These are phyloP conservation scores for Odontothrips loti DNA, from an alignment of 2,888 invertebrate genomes.

Conservation along the genomic window DNA sequence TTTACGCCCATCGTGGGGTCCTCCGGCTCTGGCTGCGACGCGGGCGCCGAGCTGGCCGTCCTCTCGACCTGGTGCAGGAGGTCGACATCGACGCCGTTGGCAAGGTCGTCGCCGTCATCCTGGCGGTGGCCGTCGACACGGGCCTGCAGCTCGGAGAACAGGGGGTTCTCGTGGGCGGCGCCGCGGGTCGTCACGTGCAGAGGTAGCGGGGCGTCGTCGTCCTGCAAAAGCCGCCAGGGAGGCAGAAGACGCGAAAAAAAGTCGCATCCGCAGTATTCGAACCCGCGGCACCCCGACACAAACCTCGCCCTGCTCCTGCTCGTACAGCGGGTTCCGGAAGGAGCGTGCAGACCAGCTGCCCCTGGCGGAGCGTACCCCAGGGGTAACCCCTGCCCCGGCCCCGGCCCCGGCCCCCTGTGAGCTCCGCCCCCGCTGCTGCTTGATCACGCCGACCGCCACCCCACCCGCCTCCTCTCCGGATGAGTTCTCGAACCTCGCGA, in stretches of 20 bases:
- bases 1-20: not conserved
- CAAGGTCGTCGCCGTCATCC: not conserved
- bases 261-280: too few relatives aligned
- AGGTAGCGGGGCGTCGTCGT: too few relatives aligned
- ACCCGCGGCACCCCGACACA: not conserved
- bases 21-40: not conserved
- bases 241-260: too few relatives aligned
- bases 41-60: not conserved
- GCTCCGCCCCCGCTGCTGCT: not conserved
- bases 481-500: slow-evolving; percentile 7
- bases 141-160: not conserved
- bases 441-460: not conserved
- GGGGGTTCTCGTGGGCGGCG: not conserved
- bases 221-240: too few relatives aligned
- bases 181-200: not conserved
- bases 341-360: slow-evolving; percentile 10
- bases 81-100: not conserved
- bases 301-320: not conserved
- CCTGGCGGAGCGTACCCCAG: not conserved
- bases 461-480: not conserved
- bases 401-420: not conserved
- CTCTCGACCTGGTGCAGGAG: not conserved
- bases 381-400: too few relatives aligned
- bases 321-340: slow-evolving; percentile 13
- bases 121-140: not conserved